phyloP scores from a whole-genome alignment of 2,888 invertebrate species.

The Zonitis immaculata region DNA sequence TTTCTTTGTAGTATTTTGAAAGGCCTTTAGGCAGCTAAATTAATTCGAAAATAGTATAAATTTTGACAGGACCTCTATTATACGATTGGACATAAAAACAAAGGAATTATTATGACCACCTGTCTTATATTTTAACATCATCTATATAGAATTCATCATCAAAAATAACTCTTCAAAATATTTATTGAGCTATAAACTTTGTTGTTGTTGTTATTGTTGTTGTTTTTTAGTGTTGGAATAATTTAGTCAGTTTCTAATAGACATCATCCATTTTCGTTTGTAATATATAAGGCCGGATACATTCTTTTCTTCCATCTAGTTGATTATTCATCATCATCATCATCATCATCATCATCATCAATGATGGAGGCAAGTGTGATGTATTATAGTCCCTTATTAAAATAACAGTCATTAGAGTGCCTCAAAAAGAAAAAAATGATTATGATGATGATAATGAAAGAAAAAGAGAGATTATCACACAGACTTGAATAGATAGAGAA shows the following conservation, averaged over 20 bases:
- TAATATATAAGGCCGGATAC: too few species aligned
- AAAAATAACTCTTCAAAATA: background rate
- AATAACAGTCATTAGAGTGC: slow-evolving; percentile 15
- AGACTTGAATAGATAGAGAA: too few species aligned
- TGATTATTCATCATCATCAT: background rate
- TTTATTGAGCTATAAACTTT: background rate
- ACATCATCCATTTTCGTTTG: background rate
- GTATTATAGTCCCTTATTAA: slow-evolving; percentile 9
- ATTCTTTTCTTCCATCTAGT: background rate
- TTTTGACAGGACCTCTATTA: slow-evolving; percentile 10
- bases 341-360: background rate
- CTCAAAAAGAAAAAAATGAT: too few species aligned
- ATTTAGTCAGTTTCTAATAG: background rate
- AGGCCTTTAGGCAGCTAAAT: background rate
- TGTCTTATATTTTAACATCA: slow-evolving; percentile 7
- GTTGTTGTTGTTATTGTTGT: background rate
- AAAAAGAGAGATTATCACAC: background rate
- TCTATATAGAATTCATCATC: slow-evolving; percentile 12
- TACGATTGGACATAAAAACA: slow-evolving; percentile 5
- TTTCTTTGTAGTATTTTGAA: too few species aligned
- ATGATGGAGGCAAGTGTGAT: background rate
- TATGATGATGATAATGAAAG: too few species aligned
- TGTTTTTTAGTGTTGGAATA: background rate
- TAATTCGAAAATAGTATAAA: background rate
- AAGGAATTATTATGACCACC: slow-evolving; percentile 12